phyloP scores from a whole-genome alignment of 92 coral and sea anemone genomes.

The Heteractis magnifica region DNA sequence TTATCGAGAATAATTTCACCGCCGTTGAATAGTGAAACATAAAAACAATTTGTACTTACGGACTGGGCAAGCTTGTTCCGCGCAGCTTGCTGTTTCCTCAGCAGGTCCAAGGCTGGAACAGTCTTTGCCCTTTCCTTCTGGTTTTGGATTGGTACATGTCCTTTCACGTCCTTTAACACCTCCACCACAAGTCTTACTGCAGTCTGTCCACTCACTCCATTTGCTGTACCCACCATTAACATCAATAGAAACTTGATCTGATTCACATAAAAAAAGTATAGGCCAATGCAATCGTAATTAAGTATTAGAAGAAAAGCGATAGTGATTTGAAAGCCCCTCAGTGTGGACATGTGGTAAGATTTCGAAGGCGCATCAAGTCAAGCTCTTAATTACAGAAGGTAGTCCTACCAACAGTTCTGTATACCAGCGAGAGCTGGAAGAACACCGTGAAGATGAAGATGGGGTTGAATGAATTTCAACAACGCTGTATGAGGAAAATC shows the following conservation, averaged over 20 bases:
- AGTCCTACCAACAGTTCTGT: conserved; percentile 4
- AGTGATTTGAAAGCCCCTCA: neutral
- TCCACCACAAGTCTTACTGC: conserved; percentile 32
- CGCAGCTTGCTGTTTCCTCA: conserved; percentile 25
- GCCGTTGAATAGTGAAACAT: no score
- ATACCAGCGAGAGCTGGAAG: conserved; percentile 9
- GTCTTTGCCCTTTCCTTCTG: conserved; percentile 29
- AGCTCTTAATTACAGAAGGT: neutral
- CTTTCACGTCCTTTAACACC: conserved; percentile 24
- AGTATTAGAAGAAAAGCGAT: no score
- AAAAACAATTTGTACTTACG: conserved; percentile 13
- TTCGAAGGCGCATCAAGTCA: neutral
- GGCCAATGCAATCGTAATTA: no score
- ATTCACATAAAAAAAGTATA: neutral
- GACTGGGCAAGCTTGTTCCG: conserved; percentile 22
- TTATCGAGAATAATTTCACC: no score
- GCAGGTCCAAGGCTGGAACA: conserved; percentile 10
- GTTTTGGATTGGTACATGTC: conserved; percentile 29
- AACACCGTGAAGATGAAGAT: conserved; percentile 5
- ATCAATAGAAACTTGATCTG: conserved; percentile 14
- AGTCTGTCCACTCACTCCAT: conserved; percentile 23
- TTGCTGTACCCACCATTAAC: conserved; percentile 27
- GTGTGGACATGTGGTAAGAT: neutral
- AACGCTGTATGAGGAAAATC: neutral
- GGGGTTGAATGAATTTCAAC: neutral